Conservation (phyloP, 2,888 invertebrate species). For the Eurytoma adleriae region DNA sequence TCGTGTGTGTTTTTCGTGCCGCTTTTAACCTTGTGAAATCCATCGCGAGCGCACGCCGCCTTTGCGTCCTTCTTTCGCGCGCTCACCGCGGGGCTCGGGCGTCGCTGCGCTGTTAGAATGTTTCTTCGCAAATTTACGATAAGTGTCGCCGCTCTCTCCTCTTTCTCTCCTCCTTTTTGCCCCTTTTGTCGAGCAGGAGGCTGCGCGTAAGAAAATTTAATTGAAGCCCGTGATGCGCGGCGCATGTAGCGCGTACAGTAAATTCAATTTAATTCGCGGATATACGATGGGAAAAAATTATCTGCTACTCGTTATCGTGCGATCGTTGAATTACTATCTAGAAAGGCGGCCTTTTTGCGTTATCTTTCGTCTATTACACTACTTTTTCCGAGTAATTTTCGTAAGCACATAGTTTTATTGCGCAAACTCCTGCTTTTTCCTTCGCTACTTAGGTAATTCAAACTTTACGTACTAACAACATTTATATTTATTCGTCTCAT, state of each 20-base stretch:
- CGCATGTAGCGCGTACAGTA: not conserved
- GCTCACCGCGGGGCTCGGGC: not conserved
- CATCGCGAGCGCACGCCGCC: constrained; percentile 31
- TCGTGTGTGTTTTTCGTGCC: constrained; percentile 38
- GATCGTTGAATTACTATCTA: too few species aligned
- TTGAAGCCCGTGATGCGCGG: not conserved
- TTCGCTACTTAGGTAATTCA: too few species aligned
- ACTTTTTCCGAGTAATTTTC: too few species aligned
- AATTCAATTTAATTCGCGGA: constrained; percentile 39
- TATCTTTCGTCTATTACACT: too few species aligned
- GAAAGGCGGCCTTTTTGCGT: too few species aligned
- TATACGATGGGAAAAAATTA: too few species aligned
- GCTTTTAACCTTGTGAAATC: constrained; percentile 50
- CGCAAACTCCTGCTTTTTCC: too few species aligned
- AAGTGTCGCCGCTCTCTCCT: constrained; percentile 39
- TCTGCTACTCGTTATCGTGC: too few species aligned
- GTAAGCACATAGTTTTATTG: too few species aligned
- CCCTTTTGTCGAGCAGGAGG: not conserved
- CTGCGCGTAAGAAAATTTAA: not conserved
- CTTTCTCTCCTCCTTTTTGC: constrained; percentile 8
- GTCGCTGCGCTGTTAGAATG: constrained; percentile 47
- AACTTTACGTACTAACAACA: too few species aligned
- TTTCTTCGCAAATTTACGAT: constrained; percentile 47
- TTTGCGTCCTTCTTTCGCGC: constrained; percentile 39
- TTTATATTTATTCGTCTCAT: too few species aligned